A percentile compares a stretch with the other conserved stretches of the same genome.
Evolutionary conservation across 2,888 invertebrate species (phyloP).

Genomic region (Schizotus pectinicornis): DNA sequence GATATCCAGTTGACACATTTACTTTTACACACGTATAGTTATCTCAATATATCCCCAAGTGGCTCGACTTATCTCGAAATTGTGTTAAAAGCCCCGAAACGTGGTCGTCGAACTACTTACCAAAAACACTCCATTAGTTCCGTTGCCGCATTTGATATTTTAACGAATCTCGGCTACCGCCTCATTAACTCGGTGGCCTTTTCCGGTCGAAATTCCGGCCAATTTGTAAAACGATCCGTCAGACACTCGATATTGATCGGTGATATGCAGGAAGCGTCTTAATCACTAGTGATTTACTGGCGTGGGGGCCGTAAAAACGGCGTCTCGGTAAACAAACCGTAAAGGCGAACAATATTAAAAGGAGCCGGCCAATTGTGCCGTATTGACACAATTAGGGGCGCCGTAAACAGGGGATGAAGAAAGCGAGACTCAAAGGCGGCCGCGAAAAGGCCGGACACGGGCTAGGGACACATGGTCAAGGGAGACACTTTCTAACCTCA

Average conservation of each 20-base stretch:
- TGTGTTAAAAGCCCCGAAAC: too few species aligned
- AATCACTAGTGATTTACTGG: slow-evolving; percentile 16
- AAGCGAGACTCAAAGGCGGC: slow-evolving; percentile 19
- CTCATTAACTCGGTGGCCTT: slow-evolving; percentile 4
- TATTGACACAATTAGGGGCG: slow-evolving; percentile 28
- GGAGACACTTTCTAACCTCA: background rate
- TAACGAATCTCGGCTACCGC: slow-evolving; percentile 9
- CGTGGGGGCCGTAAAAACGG: slow-evolving; percentile 13
- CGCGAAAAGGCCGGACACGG: too few species aligned
- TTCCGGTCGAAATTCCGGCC: slow-evolving; percentile 12
- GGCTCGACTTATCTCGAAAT: too few species aligned
- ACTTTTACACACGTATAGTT: too few species aligned
- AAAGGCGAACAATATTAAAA: slow-evolving; percentile 17
- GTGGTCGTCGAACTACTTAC: too few species aligned
- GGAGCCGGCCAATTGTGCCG: slow-evolving; percentile 17
- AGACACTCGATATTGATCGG: slow-evolving; percentile 21
- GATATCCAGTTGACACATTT: too few species aligned
- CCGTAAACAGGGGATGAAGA: slow-evolving; percentile 18
- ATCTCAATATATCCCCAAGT: too few species aligned
- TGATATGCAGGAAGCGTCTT: slow-evolving; percentile 11
- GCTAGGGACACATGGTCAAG: too few species aligned
- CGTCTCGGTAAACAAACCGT: slow-evolving; percentile 17
- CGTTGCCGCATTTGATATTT: slow-evolving; percentile 3
- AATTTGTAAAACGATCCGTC: slow-evolving; percentile 31
- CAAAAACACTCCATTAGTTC: too few species aligned